Base-by-base conservation (phyloP, 1,140 invertebrate species). In the Vanessa tameamea region DNA sequence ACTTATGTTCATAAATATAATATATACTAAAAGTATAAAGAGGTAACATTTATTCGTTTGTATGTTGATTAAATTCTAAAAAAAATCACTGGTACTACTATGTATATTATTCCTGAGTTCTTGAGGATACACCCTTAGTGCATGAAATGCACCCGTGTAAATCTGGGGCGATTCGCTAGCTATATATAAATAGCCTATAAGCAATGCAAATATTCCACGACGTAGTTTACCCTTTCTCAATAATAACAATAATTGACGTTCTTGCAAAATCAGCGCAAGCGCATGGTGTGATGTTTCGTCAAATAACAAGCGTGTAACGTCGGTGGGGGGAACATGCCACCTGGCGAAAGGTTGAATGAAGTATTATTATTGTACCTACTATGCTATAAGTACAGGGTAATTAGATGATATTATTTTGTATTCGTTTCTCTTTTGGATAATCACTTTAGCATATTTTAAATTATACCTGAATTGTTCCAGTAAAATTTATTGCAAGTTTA, bases 241-340 rank as follows among this genome's bases (percentile, higher is more conserved):
- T 53, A 51, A 55, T 53, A 51, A 55, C 23, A 55, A 55, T 8
- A 53, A n/a, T 53, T 50, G 23, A 31, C 23, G 64, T 23, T 53
- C 48, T 67, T 67, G 48, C 64, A 26, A 69, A 57, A 69, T 59
- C 15, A 8, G 53, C 16, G 43, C 51, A 9, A 31, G 55, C 31
- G 68, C 31, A 66, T 71, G 68, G 67, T 64, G 67, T 47, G 63
- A 70, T 59, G 64, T 47, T 77, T 43, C 72, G 77, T 64, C 74
- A 78, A 76, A 71, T 78, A 57, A 67, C 69, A 76, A 76, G 75
- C 64, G 72, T 67, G 3, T 16, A 68, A 66, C 71, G 72, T 65
- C 48, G 66, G 76, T 75, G 77, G 78, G 78, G 81, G 65, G 12
- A 72, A 76, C 76, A 68, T 77, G 75, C 80, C 81, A 84, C 72